Percentiles rank a stretch among this genome's conserved stretches.
Conservation (phyloP, 2,113 vertebrate genomes). For the Dromas ardeola region DNA sequence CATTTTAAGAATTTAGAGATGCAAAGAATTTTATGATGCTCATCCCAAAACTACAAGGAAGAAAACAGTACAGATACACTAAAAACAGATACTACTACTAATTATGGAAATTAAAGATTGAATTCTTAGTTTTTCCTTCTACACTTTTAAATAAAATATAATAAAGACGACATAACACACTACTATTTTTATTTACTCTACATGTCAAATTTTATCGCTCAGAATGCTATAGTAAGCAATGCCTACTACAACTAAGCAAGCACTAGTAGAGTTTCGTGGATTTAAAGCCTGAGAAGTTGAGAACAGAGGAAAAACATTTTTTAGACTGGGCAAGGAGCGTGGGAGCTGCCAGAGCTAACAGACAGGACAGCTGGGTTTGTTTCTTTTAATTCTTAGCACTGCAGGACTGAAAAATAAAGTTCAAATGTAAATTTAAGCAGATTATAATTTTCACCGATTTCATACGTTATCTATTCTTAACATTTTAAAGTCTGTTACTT, state of each 20-base stretch:
- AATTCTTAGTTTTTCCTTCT: not conserved
- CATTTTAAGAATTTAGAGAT: not conserved
- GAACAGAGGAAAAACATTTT: not conserved
- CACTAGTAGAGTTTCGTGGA: not conserved
- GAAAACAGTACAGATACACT: not conserved
- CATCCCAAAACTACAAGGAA: not conserved
- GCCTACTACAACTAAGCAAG: not conserved
- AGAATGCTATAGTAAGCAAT: not conserved
- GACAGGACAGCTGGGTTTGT: not conserved
- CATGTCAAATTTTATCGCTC: not conserved
- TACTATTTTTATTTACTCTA: not conserved
- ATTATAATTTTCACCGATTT: not conserved
- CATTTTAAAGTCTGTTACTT: not conserved
- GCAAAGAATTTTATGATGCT: not conserved
- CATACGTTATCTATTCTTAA: not conserved
- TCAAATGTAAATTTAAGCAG: not conserved
- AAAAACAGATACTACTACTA: not conserved
- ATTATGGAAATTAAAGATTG: not conserved
- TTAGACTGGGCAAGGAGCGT: not conserved
- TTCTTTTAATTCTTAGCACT: not conserved
- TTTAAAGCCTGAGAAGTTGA: not conserved
- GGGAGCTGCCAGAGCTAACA: not conserved
- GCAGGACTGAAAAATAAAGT: not conserved
- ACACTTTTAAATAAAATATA: not conserved
- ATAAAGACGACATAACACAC: not conserved